These are phyloP conservation scores for Apamea anceps DNA, from an alignment of 2,888 invertebrate species.

Conservation along the genomic window DNA sequence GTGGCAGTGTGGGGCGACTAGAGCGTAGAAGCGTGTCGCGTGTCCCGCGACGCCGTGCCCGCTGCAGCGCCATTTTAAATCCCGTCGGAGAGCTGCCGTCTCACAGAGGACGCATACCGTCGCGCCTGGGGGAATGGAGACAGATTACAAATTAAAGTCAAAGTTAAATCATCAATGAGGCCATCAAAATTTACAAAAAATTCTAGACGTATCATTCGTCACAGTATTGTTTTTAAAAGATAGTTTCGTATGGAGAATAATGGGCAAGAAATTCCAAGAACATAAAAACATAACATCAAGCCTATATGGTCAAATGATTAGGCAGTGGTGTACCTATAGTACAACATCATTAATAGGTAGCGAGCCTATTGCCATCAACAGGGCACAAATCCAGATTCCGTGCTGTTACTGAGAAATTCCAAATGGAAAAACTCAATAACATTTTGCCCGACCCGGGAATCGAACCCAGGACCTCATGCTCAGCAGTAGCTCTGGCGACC, in stretches of 20 bases:
- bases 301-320: too few species aligned
- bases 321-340: not conserved
- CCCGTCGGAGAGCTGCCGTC: constrained; percentile 94
- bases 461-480: not conserved
- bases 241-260: too few species aligned
- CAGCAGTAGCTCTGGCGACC: not conserved
- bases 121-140: constrained; percentile 89
- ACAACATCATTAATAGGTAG: not conserved
- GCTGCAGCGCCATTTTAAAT: constrained; percentile 94
- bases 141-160: not conserved
- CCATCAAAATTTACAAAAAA: too few species aligned
- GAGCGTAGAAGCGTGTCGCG: constrained; percentile 95
- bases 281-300: too few species aligned
- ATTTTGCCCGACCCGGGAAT: not conserved
- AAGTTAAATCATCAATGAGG: too few species aligned
- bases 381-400: not conserved
- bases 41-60: constrained; percentile 95
- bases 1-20: constrained; percentile 96
- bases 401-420: not conserved
- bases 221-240: too few species aligned
- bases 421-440: not conserved
- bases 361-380: not conserved
- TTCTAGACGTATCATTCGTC: too few species aligned
- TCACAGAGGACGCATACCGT: constrained; percentile 96
- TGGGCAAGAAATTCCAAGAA: too few species aligned